phyloP scores from a whole-genome alignment of 2,113 vertebrate genomes.

The Phylloscopus trochilus region DNA sequence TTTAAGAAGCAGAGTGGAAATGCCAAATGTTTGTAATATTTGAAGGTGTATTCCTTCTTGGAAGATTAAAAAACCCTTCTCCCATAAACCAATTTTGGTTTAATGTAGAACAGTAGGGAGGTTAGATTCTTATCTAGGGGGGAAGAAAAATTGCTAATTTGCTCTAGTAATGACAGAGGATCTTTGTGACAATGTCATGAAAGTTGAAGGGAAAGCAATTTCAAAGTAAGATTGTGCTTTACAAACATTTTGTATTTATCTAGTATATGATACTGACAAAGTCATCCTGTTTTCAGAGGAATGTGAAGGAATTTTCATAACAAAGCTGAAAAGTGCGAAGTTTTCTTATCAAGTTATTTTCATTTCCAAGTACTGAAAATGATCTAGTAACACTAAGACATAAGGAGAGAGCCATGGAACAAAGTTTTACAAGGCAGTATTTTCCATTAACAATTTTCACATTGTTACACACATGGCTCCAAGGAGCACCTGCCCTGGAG shows the following conservation, averaged over 20 bases:
- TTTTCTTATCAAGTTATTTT: neutral
- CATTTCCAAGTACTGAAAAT: neutral
- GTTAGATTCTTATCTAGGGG: neutral
- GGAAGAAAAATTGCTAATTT: neutral
- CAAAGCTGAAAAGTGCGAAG: neutral
- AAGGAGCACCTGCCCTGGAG: neutral
- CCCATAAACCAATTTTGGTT: neutral
- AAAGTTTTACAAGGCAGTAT: neutral
- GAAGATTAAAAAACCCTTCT: neutral
- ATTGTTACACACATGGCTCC: rapidly evolving
- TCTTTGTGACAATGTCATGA: neutral
- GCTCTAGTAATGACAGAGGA: neutral
- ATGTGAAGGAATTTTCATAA: neutral
- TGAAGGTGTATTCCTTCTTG: neutral
- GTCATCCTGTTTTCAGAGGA: neutral
- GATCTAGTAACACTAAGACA: neutral
- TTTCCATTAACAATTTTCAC: neutral
- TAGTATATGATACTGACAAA: neutral
- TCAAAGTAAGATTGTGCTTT: neutral
- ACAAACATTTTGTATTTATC: neutral
- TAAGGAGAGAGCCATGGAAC: neutral
- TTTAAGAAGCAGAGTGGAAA: neutral
- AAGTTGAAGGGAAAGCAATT: neutral
- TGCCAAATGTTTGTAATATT: neutral
- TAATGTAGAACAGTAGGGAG: neutral